Base-by-base conservation (phyloP, 35 echinoderm and acorn worm genomes). In the Ptychodera flava region DNA sequence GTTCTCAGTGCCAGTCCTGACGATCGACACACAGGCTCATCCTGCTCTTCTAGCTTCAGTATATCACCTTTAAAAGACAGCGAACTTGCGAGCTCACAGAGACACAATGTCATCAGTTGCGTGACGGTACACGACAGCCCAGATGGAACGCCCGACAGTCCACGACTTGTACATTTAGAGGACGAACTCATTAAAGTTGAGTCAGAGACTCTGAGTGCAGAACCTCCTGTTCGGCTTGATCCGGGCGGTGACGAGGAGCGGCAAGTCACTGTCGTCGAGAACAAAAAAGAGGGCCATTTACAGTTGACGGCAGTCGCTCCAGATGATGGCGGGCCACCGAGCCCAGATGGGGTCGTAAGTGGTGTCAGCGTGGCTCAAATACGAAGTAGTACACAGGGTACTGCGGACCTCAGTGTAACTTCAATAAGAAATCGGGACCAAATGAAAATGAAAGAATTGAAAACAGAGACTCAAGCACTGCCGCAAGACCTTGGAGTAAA, bases 111-210 rank as follows among this genome's bases (percentile, higher is more conserved):
- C n/a, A 87, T 93, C 31, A 97, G 92, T 35, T 97, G 92, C 33
- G 93, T 99, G n/a, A 99, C 96, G 35, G 94, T 99, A 53, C 76
- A 77, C 0, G 96, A 99, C 89, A 99, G 85, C 28, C 96, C 96
- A 1, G 89, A 92, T 27, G 76, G 79, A 0, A 81, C 36, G 1
- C 31, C 35, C 22, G 33, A n/a, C 79, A 84, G 82, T 34, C 82
- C 27, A 29, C 27, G 82, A 36, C 0, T 81, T 81, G 36, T 37
- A 76, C 29, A 79, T 64, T 16, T 37, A 81, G 31, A 82, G 78
- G 87, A 33, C 35, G 30, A 79, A 81, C 16, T 88, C 36, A 32
- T 82, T 81, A 45, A 88, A 36, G 29, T 36, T 10, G 34, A 85
- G 37, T 35, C 0, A 15, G 83, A 85, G 83, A 85, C 34, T 29